Evolutionary conservation across 2,113 vertebrate species (phyloP).

Genomic region (Sylvietta virens): DNA sequence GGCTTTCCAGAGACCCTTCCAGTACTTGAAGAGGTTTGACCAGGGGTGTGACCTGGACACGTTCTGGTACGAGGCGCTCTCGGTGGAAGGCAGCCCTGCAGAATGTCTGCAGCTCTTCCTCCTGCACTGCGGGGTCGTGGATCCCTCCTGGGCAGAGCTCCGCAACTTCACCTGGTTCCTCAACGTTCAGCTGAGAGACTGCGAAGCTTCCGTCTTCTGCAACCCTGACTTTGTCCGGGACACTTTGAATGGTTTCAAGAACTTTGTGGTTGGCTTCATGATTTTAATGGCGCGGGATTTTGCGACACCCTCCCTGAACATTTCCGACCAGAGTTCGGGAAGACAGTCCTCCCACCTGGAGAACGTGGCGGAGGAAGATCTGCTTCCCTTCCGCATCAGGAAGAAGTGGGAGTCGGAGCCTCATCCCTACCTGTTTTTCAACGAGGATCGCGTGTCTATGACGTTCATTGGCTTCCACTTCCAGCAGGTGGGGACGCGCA

Average conservation of each 20-base stretch:
- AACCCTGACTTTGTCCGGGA: constrained; percentile 76
- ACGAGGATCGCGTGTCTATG: constrained; percentile 86
- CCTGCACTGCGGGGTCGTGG: constrained; percentile 81
- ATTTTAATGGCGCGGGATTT: constrained; percentile 96
- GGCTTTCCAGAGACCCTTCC: constrained; percentile 90
- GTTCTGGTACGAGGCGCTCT: constrained; percentile 66
- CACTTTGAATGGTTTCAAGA: constrained; percentile 86
- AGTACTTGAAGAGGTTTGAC: constrained; percentile 84
- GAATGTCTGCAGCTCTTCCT: constrained; percentile 89
- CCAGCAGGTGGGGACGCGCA: constrained; percentile 6
- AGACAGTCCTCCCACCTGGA: constrained; percentile 50
- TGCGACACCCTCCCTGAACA: constrained; percentile 87
- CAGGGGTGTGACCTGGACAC: constrained; percentile 70
- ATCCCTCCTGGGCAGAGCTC: constrained; percentile 93
- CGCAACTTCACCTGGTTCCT: constrained; percentile 89
- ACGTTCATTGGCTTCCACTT: constrained; percentile 95
- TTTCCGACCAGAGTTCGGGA: constrained; percentile 88
- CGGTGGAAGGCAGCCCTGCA: constrained; percentile 77
- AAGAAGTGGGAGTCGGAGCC: constrained; percentile 92
- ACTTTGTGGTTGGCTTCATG: constrained; percentile 94
- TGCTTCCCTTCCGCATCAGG: constrained; percentile 87
- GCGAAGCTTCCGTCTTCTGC: constrained; percentile 89
- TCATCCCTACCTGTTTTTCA: constrained; percentile 97
- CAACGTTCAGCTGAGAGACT: constrained; percentile 86
- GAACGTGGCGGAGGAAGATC: constrained; percentile 76